Base-by-base conservation (phyloP, 64 coral and sea anemone genomes). In the Montipora cactus region DNA sequence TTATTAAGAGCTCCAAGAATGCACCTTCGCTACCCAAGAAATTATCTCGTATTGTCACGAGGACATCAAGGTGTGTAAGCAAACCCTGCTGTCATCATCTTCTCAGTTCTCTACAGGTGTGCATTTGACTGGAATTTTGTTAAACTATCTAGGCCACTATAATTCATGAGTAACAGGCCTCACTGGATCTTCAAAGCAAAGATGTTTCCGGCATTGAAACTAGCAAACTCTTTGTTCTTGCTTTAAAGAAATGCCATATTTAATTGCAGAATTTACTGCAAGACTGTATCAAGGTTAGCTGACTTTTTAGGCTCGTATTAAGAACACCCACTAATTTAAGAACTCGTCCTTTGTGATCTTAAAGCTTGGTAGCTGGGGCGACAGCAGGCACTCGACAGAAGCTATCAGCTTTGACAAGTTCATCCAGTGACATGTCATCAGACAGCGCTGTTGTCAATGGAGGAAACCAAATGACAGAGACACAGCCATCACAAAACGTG, bases 1-100 rank as follows among this genome's bases (percentile, higher is more conserved):
- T 96, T 83, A 59, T 99, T n/a, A 99, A 89, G 72, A 96, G 98
- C 76, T 77, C 89, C 53, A 99, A 96, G 95, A 95, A 96, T 76
- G 92, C 95, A 61, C 92, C 97, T 20, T 83, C 92, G 9, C 75
- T 96, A 20, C 89, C 92, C 1, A 99, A 86, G 81, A 96, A 79
- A 80, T 89, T 91, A 8, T 91, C 83, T 53, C 96, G 92, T 59
- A 90, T 85, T 25, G 75, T 93, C 55, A 81, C 84, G 18, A 99
- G 96, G 83, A 92, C 95, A 12, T 92, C 95, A 9, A 94, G 95
- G 98, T 99, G 58, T 51, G 20, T 90, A 67, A 1, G 1, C 8
- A 23, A 64, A 16, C 4, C 14, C 9, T 4, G 14, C 14, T 64
- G 61, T 14, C 9, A 64, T 64, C 14, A 64, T 11, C 7, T 57